Evolutionary conservation across 1,140 invertebrate genomes (phyloP).

Genomic region (Artemia franciscana): DNA sequence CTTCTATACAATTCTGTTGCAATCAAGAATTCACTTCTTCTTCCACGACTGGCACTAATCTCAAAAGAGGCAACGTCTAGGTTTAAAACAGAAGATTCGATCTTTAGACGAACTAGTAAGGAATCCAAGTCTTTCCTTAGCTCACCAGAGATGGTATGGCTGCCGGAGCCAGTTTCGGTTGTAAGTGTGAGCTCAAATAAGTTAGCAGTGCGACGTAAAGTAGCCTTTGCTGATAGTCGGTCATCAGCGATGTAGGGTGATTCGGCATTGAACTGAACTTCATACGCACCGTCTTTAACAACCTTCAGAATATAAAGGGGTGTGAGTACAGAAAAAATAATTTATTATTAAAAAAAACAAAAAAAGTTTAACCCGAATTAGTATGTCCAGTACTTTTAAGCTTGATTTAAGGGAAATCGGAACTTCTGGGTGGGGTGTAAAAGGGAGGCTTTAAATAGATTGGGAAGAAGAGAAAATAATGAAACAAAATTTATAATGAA

Average conservation of each 20-base stretch:
- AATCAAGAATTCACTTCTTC: neutral
- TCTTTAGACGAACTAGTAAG: neutral
- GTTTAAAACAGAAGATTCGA: constrained; percentile 4
- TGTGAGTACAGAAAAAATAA: no score
- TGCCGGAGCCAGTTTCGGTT: neutral
- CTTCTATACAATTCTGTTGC: neutral
- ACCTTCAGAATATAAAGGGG: neutral
- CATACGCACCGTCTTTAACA: neutral
- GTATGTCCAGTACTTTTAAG: no score
- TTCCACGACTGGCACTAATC: neutral
- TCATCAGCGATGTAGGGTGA: constrained; percentile 5
- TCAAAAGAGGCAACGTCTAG: neutral
- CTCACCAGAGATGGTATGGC: constrained; percentile 4
- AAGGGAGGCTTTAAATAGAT: no score
- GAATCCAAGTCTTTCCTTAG: neutral
- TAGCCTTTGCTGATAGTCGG: neutral
- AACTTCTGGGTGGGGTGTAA: no score
- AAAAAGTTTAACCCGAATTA: no score
- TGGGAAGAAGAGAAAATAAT: no score
- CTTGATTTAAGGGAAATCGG: no score
- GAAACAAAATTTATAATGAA: no score
- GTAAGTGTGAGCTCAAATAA: constrained; percentile 3
- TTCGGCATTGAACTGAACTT: constrained; percentile 4
- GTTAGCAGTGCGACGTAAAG: neutral
- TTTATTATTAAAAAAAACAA: no score